Conservation (phyloP, 2,797 vertebrate genomes). For the Smutsia gigantea region DNA sequence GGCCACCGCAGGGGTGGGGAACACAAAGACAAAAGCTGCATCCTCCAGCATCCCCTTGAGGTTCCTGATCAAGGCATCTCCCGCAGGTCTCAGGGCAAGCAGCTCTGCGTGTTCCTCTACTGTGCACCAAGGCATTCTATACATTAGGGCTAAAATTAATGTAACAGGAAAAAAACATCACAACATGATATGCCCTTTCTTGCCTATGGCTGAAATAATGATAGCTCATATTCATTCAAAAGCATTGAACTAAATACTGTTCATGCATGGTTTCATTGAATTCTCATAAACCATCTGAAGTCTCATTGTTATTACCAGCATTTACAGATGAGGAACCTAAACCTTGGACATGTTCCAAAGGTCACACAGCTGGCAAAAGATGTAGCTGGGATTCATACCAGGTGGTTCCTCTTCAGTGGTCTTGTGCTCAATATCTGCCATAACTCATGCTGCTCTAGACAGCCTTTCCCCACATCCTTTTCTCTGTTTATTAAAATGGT, state of each 20-base stretch:
- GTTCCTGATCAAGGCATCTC: neutral
- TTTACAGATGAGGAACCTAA: conserved; percentile 57
- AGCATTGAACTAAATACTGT: conserved; percentile 17
- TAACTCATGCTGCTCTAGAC: neutral
- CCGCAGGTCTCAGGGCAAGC: neutral
- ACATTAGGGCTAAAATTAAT: conserved; percentile 42
- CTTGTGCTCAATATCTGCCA: neutral
- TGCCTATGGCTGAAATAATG: conserved; percentile 27
- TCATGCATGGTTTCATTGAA: conserved; percentile 43
- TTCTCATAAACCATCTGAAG: conserved; percentile 39
- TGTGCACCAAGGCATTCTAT: neutral
- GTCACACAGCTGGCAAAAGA: neutral
- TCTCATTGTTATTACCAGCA: conserved; percentile 1
- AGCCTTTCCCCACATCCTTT: neutral
- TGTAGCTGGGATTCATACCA: neutral
- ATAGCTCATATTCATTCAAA: conserved; percentile 46
- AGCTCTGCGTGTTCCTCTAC: neutral
- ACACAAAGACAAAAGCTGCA: neutral
- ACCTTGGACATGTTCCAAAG: neutral
- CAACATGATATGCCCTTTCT: conserved; percentile 27
- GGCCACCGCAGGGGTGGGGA: neutral
- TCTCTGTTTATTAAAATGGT: neutral
- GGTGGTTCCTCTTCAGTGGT: neutral
- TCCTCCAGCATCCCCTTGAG: neutral
- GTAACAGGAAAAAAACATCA: neutral